Conservation (phyloP, 2,797 vertebrate genomes). For the Danio tinwini region DNA sequence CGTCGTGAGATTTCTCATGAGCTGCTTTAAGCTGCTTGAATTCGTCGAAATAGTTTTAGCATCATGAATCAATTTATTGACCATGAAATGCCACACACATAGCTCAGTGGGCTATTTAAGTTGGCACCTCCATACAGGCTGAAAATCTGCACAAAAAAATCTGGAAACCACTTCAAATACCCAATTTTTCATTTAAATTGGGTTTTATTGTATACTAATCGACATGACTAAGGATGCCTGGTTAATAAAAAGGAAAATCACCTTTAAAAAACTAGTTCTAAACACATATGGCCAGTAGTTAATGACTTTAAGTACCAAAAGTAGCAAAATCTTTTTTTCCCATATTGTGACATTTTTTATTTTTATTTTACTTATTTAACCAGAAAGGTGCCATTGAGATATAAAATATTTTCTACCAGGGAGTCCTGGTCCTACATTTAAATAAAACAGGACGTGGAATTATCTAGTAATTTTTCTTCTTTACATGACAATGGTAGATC, state of each 20-base stretch:
- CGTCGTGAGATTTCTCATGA: slow-evolving; percentile 1
- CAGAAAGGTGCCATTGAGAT: no score
- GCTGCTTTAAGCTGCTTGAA: neutral
- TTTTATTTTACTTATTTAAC: no score
- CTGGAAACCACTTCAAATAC: neutral
- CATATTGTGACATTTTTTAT: neutral
- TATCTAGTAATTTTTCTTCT: no score
- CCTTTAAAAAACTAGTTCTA: neutral
- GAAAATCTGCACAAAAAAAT: neutral
- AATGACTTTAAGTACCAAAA: neutral
- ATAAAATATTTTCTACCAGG: no score
- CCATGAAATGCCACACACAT: neutral
- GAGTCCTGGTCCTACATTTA: no score
- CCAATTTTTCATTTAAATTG: neutral
- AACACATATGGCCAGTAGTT: neutral
- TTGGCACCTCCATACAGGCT: neutral
- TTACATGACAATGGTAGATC: no score
- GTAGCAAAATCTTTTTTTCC: neutral
- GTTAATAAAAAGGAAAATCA: neutral
- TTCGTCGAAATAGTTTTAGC: neutral
- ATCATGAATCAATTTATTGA: neutral
- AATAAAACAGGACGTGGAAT: no score
- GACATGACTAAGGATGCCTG: neutral
- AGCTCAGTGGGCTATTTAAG: neutral
- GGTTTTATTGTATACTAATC: neutral